phyloP scores from a whole-genome alignment of 2,797 vertebrate genomes.

The Hypotaenidia okinawae region DNA sequence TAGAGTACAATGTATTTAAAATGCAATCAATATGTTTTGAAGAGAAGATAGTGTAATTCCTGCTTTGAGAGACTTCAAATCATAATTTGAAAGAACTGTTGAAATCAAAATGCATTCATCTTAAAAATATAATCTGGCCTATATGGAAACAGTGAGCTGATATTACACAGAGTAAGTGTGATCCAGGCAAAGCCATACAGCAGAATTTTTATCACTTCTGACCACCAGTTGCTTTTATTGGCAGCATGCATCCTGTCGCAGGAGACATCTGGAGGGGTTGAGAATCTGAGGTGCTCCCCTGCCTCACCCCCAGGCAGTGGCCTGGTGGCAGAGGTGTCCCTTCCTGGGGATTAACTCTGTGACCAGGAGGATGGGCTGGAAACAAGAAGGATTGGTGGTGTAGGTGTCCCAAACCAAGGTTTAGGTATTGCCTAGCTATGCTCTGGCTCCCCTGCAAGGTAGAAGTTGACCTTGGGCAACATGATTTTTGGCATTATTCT shows the following conservation, averaged over 20 bases:
- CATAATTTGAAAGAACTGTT: not conserved
- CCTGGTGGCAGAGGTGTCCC: not conserved
- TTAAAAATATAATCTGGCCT: not conserved
- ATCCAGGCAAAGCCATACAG: not conserved
- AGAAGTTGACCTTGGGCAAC: not conserved
- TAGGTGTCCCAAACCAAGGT: not conserved
- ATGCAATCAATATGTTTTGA: not conserved
- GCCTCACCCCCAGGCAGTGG: rapidly evolving
- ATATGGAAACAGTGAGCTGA: not conserved
- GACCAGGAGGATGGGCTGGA: not conserved
- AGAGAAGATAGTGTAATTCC: not conserved
- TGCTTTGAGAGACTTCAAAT: not conserved
- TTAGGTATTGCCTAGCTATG: not conserved
- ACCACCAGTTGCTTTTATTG: not conserved
- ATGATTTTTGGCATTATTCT: not conserved
- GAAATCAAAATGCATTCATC: not conserved
- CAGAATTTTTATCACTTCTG: not conserved
- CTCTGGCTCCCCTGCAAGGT: not conserved
- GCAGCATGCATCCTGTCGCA: not conserved
- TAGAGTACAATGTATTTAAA: not conserved
- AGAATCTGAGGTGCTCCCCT: not conserved
- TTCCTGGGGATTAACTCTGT: not conserved
- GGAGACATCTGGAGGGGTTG: not conserved
- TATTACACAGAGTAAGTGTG: not conserved
- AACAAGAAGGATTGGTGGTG: rapidly evolving